Evolutionary conservation across 2,888 invertebrate genomes (phyloP), one percentile per base, ranked within the genome.

Genomic region (Thymelicus sylvestris): DNA sequence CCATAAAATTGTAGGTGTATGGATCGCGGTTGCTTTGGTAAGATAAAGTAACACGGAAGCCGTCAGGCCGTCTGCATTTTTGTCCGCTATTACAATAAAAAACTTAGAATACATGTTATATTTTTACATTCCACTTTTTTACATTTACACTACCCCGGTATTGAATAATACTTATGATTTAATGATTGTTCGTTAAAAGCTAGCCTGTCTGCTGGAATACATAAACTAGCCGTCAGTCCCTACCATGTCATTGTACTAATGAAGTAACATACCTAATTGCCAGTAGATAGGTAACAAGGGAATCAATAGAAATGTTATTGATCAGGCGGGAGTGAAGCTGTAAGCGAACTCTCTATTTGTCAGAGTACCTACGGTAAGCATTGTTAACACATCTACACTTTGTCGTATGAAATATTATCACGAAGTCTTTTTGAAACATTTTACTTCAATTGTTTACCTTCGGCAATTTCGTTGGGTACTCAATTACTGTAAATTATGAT

Each of bases 231-330:
- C 44, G 44, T 44, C 44, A 47, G 44, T 44, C 15, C 57, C 13
- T n/a, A 41, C 70, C 72, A 68, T 59, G 64, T 19, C 19, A 19
- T 19, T 19, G 19, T 72, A 72, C 59, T 62, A 73, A 74, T 72
- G 31, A 69, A 44, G 64, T 70, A 70, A 60, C 66, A 66, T 71
- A 60, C 66, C 61, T 71, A 71, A 71, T 71, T 71, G 71, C 60
- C 31, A 70, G 66, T 74, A 66, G 74, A 68, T 70, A 72, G 72
- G 74, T 73, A 68, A 74, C 72, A 75, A 76, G 72, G 71, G 77
- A 79, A 79, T 79, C 78, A 79, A 79, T 79, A 78, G 73, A 75
- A 78, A 78, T 77, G 77, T 79, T 80, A 80, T 81, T 80, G 79
- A 79, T 80, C 78, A 78, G 72, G 73, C 74, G 72, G 75, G 77